Base-by-base conservation (phyloP, 2,888 invertebrate species). In the Hipparchia semele region DNA sequence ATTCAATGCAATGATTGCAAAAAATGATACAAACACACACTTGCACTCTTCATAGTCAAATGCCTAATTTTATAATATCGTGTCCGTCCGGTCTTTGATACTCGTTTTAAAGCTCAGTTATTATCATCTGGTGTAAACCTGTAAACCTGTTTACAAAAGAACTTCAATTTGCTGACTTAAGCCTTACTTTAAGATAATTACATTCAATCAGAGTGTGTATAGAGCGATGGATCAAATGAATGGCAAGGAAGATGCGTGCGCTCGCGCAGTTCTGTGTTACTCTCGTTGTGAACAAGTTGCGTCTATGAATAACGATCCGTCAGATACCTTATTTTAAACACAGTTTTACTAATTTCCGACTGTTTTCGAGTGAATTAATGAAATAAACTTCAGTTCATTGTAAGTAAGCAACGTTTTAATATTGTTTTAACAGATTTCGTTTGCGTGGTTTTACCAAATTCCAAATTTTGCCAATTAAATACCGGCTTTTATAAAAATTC, bases 221-320 rank as follows among this genome's bases (percentile, higher is more conserved):
- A 39, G 33, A 33, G 33, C 33, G 23, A 65, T 7, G 53, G 49
- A 56, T 68, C 33, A 33, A 62, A 12, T 67, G 33, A 59, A 59
- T 66, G 45, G 53, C 45, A 51, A 60, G 68, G 49, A 59, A 59
- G 70, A 62, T 6, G 46, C 46, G 49, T 8, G 49, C 49, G 49
- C 49, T 7, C 68, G 79, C 80, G 79, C 79, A 80, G 81, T 80
- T 64, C 60, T 72, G 81, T 82, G 77, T 76, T 75, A 78, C 79
- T 80, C 79, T 81, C 81, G 82, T 78, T 79, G 80, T 77, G 80
- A 78, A 75, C 79, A 79, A 75, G 83, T 80, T 81, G 81, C 80
- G 80, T 80, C 60, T 71, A 67, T 39, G 68, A 71, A 10, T 59
- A 9, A 53, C 58, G 10, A 51, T 56, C 49, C 62, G 54, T 56